Percentiles rank a stretch among this genome's conserved stretches.
Evolutionary conservation across 2,888 invertebrate genomes (phyloP).

Genomic region (Deroplatys truncata): DNA sequence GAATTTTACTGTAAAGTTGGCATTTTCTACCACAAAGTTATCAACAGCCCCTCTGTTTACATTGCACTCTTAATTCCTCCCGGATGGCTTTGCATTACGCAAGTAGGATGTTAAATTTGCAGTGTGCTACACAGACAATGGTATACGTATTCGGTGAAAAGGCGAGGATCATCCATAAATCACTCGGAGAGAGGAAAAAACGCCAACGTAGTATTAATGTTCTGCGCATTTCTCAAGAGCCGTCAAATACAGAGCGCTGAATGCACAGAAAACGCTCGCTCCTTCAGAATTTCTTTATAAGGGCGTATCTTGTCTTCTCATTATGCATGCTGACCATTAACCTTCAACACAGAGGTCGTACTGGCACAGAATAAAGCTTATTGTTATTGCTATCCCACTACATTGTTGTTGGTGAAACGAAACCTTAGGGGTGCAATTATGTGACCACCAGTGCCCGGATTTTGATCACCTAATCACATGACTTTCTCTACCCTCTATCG

Average conservation of each 20-base stretch:
- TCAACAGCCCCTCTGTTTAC: no score
- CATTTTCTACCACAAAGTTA: no score
- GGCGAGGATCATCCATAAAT: not conserved
- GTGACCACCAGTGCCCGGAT: no score
- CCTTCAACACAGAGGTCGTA: not conserved
- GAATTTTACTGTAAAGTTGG: no score
- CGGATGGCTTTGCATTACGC: not conserved
- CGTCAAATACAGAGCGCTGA: not conserved
- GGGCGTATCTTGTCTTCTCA: not conserved
- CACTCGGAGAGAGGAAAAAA: not conserved
- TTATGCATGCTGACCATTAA: not conserved
- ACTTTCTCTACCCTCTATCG: no score
- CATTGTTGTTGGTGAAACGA: not conserved
- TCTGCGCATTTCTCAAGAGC: not conserved
- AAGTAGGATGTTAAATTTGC: not conserved
- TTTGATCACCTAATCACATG: no score
- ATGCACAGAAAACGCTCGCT: not conserved
- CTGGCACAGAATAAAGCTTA: not conserved
- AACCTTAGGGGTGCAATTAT: no score
- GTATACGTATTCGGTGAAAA: not conserved
- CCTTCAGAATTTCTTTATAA: not conserved
- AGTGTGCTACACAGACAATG: not conserved
- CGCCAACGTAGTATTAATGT: not conserved
- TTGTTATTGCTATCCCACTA: not conserved
- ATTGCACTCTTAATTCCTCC: no score